A percentile compares a stretch with the other conserved stretches of the same genome.
Conservation (phyloP, 2,113 vertebrate species). For the Gasterosteus nipponicus region DNA sequence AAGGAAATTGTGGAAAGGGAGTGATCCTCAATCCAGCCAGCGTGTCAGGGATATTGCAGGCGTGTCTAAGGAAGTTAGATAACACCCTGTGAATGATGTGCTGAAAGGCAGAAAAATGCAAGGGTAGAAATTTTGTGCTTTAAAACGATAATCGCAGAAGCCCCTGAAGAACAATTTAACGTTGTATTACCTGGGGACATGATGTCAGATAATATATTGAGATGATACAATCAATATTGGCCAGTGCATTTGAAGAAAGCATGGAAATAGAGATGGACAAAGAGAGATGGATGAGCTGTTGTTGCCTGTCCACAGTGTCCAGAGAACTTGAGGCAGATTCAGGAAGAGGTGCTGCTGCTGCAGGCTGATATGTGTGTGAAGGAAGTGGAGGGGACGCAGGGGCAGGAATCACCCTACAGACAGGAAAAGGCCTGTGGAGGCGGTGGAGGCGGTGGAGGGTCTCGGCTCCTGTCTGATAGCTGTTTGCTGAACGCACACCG, state of each 20-base stretch:
- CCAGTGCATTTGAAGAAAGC: constrained; percentile 17
- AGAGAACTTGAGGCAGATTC: constrained; percentile 67
- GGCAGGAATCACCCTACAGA: constrained; percentile 76
- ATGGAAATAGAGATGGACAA: neutral
- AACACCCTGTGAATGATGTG: constrained; percentile 46
- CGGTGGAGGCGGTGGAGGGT: constrained; percentile 62
- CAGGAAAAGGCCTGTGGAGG: constrained; percentile 78
- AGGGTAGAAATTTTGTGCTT: constrained; percentile 32
- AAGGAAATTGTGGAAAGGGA: constrained; percentile 72
- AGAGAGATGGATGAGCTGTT: constrained; percentile 63
- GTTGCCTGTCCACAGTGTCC: constrained; percentile 58
- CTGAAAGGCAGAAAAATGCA: constrained; percentile 43
- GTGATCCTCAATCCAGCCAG: constrained; percentile 50
- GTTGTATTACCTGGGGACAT: constrained; percentile 16
- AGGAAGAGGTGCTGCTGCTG: constrained; percentile 77
- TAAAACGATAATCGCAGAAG: neutral
- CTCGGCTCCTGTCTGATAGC: constrained; percentile 70
- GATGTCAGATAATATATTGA: constrained; percentile 13
- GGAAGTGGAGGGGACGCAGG: constrained; percentile 74
- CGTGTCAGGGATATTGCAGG: constrained; percentile 57
- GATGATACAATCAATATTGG: constrained; percentile 4
- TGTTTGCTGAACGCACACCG: constrained; percentile 54
- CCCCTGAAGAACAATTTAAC: neutral
- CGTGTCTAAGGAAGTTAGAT: constrained; percentile 62
- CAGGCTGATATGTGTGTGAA: constrained; percentile 78